These are phyloP conservation scores for Synergus laeviventris DNA, from an alignment of 2,888 invertebrate genomes.

Conservation along the genomic window DNA sequence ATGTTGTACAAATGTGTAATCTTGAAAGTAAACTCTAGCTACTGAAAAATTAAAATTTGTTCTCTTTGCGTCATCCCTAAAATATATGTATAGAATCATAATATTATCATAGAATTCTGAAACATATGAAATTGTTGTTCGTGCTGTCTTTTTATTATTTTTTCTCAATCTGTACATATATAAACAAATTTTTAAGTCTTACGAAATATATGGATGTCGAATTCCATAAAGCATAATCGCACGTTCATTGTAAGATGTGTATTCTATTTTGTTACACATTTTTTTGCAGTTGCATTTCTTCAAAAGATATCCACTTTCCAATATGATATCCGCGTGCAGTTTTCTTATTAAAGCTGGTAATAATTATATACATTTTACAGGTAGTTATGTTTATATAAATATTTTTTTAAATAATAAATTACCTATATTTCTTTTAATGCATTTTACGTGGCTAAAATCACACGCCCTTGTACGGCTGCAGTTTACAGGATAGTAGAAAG, in stretches of 20 bases:
- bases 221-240: background rate
- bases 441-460: background rate
- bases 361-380: background rate
- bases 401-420: background rate
- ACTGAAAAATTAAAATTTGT: background rate
- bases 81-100: background rate
- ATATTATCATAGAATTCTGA: background rate
- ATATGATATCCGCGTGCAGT: background rate
- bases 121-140: no score
- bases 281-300: background rate
- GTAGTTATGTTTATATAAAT: background rate
- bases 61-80: background rate
- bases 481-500: background rate
- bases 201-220: background rate
- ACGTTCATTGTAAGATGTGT: background rate
- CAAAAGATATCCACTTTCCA: background rate
- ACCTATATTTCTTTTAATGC: slow-evolving; percentile 10
- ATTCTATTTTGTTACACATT: background rate
- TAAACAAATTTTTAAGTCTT: background rate
- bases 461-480: background rate
- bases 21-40: background rate
- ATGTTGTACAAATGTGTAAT: slow-evolving; percentile 5
- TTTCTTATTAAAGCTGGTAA: background rate
- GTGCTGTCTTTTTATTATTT: no score
- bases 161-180: no score